Base-by-base conservation (phyloP, 2,797 vertebrate species). In the Petrocephalus sullivani region DNA sequence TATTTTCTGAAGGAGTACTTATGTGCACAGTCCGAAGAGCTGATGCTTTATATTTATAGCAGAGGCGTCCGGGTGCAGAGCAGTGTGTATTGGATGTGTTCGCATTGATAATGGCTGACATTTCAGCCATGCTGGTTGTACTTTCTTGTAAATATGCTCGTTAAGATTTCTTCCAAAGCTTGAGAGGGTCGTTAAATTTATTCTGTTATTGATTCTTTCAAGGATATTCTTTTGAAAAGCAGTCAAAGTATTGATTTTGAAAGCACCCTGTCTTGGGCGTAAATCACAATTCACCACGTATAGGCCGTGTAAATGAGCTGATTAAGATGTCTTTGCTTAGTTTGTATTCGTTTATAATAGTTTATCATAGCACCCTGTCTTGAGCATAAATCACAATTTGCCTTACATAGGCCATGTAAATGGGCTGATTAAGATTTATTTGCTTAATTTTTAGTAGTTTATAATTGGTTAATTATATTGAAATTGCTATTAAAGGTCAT, bases 101-200 rank as follows among this genome's bases (percentile, higher is more conserved):
- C 19, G 71, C 8, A 41, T 46, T 78, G 71, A 46, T 78, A 46
- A 78, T 46, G 71, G 41, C 71, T 19, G 28, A 33, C 64, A 33
- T 71, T 71, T 71, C 46, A 19, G 16, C 19, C 19, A n/a, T 49
- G 75, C 41, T 49, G 16, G 75, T 19, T 81, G 75, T 81, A 49
- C 75, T 81, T 81, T n/a, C 19, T 16, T 21, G 46, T 81, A 81
- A 46, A 81, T 81, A 16, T 0, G 0, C 75, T 49, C 19, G 7
- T 81, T 81, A 81, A 81, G 2, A 71, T 71, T 28, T 37, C 67
- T 71, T 71, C 67, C 67, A 71, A 71, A 71, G 67, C 67, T 71
- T 71, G 28, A 71, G 28, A 37, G 33, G 67, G 14, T 71, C 67
- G 37, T 71, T 16, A 71, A 71, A 71, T 71, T 71, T 71, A 37